A percentile compares a stretch with the other conserved stretches of the same genome.
Evolutionary conservation across 1,140 invertebrate species (phyloP).

Genomic region (Pantala flavescens): DNA sequence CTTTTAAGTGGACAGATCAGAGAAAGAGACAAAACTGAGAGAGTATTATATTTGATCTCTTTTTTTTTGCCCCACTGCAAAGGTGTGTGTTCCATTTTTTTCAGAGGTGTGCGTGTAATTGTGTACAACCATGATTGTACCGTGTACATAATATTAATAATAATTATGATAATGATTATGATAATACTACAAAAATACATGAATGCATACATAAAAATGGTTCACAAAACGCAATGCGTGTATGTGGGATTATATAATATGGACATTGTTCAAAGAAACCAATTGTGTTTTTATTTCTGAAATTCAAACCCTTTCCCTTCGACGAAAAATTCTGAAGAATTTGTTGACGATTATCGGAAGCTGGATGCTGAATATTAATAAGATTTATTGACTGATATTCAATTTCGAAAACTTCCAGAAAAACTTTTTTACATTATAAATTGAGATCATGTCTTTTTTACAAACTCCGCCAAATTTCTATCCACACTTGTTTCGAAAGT

Average conservation of each 20-base stretch:
- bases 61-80: constrained; percentile 5
- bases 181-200: constrained; percentile 11
- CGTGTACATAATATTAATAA: constrained; percentile 8
- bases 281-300: neutral
- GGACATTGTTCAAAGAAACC: constrained; percentile 5
- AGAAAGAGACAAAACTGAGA: constrained; percentile 1
- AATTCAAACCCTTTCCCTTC: neutral
- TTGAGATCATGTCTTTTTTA: too few species aligned
- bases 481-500: too few species aligned
- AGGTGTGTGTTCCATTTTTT: constrained; percentile 9
- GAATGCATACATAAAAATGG: constrained; percentile 10
- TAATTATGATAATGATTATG: constrained; percentile 11
- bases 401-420: too few species aligned
- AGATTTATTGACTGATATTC: too few species aligned
- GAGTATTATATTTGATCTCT: constrained; percentile 7
- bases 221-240: constrained; percentile 8
- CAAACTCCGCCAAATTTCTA: too few species aligned
- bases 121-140: constrained; percentile 5
- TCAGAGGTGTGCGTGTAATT: constrained; percentile 5
- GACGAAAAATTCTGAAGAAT: too few species aligned
- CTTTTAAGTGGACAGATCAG: neutral
- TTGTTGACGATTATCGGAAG: too few species aligned
- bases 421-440: too few species aligned
- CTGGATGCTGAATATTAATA: too few species aligned
- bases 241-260: constrained; percentile 10